Evolutionary conservation across 2,113 vertebrate genomes (phyloP).

Genomic region (Xenus cinereus): DNA sequence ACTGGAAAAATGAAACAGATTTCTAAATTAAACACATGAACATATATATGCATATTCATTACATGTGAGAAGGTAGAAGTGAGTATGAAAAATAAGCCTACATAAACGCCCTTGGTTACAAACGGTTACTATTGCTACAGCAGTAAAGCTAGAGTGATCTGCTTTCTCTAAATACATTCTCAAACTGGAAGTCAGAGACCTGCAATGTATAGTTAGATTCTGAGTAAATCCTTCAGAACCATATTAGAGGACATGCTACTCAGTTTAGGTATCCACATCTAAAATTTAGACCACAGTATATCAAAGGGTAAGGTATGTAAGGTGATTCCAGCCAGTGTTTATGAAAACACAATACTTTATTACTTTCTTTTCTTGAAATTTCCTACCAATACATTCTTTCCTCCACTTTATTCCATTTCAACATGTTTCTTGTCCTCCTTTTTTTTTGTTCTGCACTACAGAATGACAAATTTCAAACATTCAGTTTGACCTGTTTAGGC

Average conservation of each 20-base stretch:
- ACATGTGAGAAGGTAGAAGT: neutral
- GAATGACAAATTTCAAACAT: neutral
- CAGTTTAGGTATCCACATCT: neutral
- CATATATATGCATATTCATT: neutral
- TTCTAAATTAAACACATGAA: conserved; percentile 39
- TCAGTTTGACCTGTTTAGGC: neutral
- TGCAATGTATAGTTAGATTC: neutral
- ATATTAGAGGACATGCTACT: neutral
- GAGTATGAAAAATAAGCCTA: neutral
- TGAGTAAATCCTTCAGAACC: neutral
- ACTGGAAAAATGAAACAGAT: conserved; percentile 34
- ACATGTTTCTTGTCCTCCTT: conserved; percentile 61
- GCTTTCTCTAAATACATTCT: neutral
- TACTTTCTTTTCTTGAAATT: neutral
- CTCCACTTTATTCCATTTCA: neutral
- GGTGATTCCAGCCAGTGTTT: neutral
- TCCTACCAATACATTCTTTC: neutral
- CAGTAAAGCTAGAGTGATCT: neutral
- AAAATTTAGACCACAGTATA: fast-evolving
- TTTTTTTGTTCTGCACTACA: neutral
- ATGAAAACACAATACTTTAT: neutral
- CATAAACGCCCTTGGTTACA: neutral
- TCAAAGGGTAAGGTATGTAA: neutral
- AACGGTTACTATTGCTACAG: neutral
- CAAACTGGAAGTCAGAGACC: neutral